Base-by-base conservation (phyloP, 2,113 vertebrate genomes). In the Bothrops jararaca region DNA sequence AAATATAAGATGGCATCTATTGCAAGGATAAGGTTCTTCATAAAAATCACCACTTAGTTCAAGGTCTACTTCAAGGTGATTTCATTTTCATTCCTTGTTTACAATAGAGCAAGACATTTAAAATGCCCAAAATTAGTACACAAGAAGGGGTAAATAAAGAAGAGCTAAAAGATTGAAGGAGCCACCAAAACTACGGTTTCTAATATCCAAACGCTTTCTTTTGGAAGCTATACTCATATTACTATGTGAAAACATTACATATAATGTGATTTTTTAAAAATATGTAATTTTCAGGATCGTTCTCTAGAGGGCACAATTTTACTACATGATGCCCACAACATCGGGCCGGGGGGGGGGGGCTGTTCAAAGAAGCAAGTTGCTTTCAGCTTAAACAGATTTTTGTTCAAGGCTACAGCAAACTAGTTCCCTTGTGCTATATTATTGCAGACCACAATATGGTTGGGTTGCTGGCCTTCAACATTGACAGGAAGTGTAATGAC, bases 391-490 rank as follows among this genome's bases (percentile, higher is more conserved):
- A 88, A 53, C 29, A 29, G 20, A 57, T 24, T 39, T 57, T 42
- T 89, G 53, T 80, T 80, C 15, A 39, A 94, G 45, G 91, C 91
- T 92, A 88, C 58, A 50, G 93, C 10, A 91, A 91, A 64, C 57
- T 1, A 53, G 48, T 93, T 94, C 64, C 92, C 91, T 57, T 64
- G 86, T 74, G 60, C 95, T 94, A 1, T 22, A n/a, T 39, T 94
- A 90, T 92, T 94, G 89, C 85, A 93, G 54, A 92, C 90, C 93
- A 93, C 95, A 29, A 93, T 85, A 45, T 26, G 92, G 90, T 94
- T 94, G 96, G 95, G 96, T 93, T 0, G 0, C 91, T 48, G 80
- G 92, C 95, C 95, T 91, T 95, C 92, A 94, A 94, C 95, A 93
- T 80, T 86, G 93, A 95, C 95, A 92, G 69, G 95, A 92, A 90